A percentile compares a stretch with the other conserved stretches of the same genome.
Conservation (phyloP, 1,140 invertebrate species). For the Nautilus pompilius region DNA sequence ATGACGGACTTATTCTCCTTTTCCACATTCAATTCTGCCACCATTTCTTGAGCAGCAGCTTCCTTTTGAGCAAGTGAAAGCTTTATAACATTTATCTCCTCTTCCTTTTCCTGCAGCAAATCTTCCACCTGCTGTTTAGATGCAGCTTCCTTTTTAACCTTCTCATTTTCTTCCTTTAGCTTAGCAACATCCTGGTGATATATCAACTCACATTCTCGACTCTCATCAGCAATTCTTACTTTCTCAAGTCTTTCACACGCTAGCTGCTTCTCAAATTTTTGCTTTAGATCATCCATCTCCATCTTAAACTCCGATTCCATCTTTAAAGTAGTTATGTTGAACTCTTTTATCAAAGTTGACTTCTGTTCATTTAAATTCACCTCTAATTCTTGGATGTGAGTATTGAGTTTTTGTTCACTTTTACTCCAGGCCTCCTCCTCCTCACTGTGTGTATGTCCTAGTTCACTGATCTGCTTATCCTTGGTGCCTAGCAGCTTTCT, state of each 20-base stretch:
- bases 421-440: no score
- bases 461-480: no score
- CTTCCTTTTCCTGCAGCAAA: slow-evolving; percentile 25
- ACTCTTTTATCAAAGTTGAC: no score
- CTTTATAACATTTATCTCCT: no score
- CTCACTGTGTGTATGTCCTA: no score
- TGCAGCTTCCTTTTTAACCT: slow-evolving; percentile 16
- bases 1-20: slow-evolving; percentile 5
- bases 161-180: slow-evolving; percentile 26
- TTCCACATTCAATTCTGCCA: slow-evolving; percentile 11
- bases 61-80: slow-evolving; percentile 18
- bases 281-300: background rate
- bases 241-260: background rate
- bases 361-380: no score
- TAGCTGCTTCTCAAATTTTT: background rate
- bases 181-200: slow-evolving; percentile 23
- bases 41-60: slow-evolving; percentile 18
- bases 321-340: no score
- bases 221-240: background rate
- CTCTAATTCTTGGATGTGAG: no score
- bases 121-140: slow-evolving; percentile 11
- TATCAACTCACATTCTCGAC: slow-evolving; percentile 31
- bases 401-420: no score
- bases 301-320: background rate
- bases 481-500: no score